These are phyloP conservation scores for Mimumesa dahlbomi DNA, from an alignment of 2,888 invertebrate species.

Conservation along the genomic window DNA sequence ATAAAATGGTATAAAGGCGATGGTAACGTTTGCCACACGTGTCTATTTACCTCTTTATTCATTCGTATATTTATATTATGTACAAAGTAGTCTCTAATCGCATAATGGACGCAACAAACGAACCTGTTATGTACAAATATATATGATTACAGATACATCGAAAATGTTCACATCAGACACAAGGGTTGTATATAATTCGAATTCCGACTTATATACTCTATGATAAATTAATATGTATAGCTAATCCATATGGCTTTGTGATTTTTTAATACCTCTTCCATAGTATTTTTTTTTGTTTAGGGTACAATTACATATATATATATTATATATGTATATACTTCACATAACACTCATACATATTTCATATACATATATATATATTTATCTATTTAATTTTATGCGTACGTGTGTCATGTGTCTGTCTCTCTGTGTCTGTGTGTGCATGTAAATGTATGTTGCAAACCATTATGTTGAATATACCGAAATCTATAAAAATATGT, in stretches of 20 bases:
- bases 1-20: background rate
- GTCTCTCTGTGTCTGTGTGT: background rate
- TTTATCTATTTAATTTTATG: conserved; percentile 10
- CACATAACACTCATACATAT: conserved; percentile 55
- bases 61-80: conserved; percentile 74
- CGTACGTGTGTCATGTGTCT: conserved; percentile 2
- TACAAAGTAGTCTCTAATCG: conserved; percentile 74
- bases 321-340: conserved; percentile 50
- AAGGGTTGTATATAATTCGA: conserved; percentile 39
- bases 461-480: conserved; percentile 66
- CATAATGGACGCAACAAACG: conserved; percentile 73
- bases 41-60: conserved; percentile 72
- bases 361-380: conserved; percentile 34
- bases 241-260: conserved; percentile 36
- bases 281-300: conserved; percentile 14
- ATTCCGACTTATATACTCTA: conserved; percentile 40
- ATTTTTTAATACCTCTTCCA: conserved; percentile 15
- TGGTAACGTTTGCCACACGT: conserved; percentile 63
- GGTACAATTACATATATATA: conserved; percentile 23
- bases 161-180: conserved; percentile 70
- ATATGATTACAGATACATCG: conserved; percentile 74
- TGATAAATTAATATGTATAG: conserved; percentile 38
- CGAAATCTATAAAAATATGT: conserved; percentile 76
- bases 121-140: conserved; percentile 75
- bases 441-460: conserved; percentile 28